Percentiles rank a stretch among this genome's conserved stretches.
These are phyloP conservation scores for Heterocephalus glaber DNA, from an alignment of 2,113 vertebrate genomes.

Conservation along the genomic window DNA sequence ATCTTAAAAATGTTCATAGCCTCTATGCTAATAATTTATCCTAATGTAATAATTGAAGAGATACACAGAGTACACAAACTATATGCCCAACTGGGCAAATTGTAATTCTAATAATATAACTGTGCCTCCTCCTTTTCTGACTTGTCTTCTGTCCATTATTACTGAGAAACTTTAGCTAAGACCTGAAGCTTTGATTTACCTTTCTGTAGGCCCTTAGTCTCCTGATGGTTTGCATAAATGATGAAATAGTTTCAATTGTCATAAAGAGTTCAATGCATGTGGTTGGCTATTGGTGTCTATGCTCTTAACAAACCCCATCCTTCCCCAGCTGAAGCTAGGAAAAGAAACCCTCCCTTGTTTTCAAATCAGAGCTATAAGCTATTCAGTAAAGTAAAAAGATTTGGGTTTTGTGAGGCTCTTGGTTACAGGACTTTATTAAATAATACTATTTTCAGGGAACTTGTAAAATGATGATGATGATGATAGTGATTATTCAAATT, in stretches of 20 bases:
- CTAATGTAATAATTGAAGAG: neutral
- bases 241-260: neutral
- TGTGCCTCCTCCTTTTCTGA: neutral
- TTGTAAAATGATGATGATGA: neutral
- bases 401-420: neutral
- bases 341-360: neutral
- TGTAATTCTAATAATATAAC: neutral
- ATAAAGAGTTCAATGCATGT: neutral
- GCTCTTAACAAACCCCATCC: neutral
- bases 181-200: neutral
- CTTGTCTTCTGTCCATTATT: neutral
- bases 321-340: neutral
- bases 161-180: neutral
- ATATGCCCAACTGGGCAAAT: neutral
- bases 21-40: neutral
- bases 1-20: neutral
- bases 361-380: neutral
- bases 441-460: neutral
- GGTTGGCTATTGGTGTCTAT: neutral
- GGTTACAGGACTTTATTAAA: neutral
- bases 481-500: neutral
- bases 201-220: neutral
- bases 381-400: neutral
- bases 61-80: neutral
- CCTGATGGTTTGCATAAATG: neutral